Conservation (phyloP, 1,140 invertebrate species). For the Musca domestica region DNA sequence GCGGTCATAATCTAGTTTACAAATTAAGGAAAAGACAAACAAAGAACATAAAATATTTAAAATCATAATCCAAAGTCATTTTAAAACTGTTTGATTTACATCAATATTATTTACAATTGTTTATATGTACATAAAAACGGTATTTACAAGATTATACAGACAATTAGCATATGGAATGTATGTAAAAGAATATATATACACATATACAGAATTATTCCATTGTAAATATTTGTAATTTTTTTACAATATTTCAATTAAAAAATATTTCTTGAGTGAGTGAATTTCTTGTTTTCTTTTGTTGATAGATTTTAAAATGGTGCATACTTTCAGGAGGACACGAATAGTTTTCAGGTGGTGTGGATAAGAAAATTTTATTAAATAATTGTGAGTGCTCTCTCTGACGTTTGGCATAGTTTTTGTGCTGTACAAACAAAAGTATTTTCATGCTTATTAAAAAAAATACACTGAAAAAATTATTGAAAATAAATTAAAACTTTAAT, state of each 20-base stretch:
- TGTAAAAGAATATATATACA: not conserved
- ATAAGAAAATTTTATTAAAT: not conserved
- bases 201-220: not conserved
- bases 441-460: not conserved
- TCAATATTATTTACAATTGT: constrained; percentile 1
- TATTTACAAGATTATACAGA: constrained; percentile 18
- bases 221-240: no score
- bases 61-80: no score
- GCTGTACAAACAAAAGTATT: not conserved
- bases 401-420: not conserved
- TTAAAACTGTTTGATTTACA: not conserved
- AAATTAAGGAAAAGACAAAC: not conserved
- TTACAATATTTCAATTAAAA: not conserved
- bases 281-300: not conserved
- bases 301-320: not conserved
- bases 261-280: not conserved
- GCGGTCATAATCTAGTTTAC: constrained; percentile 77
- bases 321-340: not conserved
- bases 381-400: not conserved
- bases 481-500: constrained; percentile 8
- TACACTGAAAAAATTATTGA: constrained; percentile 11
- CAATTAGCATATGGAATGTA: not conserved
- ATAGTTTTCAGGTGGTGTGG: not conserved
- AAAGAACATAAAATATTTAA: no score
- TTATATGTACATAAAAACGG: no score